Evolutionary conservation across 1,140 invertebrate genomes (phyloP).

Genomic region (Drosophila asahinai): DNA sequence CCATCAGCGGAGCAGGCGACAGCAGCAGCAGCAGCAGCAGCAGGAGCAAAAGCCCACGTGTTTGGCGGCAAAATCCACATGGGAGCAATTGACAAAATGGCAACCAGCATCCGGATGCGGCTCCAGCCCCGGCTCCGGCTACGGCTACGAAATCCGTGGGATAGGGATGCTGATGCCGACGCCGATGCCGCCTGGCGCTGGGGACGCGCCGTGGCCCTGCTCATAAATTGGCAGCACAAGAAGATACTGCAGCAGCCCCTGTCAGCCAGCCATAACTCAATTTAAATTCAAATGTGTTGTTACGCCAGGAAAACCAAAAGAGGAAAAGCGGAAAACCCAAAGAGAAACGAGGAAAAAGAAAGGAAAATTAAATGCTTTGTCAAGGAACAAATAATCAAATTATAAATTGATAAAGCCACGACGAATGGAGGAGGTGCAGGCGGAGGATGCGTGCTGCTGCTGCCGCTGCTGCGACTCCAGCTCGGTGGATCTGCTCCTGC

Average conservation of each 20-base stretch:
- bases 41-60: constrained; percentile 50
- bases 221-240: constrained; percentile 76
- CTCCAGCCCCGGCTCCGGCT: neutral
- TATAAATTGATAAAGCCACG: constrained; percentile 56
- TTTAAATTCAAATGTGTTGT: constrained; percentile 80
- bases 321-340: constrained; percentile 11
- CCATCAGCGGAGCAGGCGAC: constrained; percentile 18
- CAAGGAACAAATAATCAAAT: constrained; percentile 66
- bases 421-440: constrained; percentile 60
- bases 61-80: constrained; percentile 76
- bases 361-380: constrained; percentile 37
- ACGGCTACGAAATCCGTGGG: constrained; percentile 2
- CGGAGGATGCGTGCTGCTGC: constrained; percentile 57
- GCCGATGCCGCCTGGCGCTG: constrained; percentile 48
- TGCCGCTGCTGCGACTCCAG: constrained; percentile 57
- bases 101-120: constrained; percentile 47
- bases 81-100: constrained; percentile 83
- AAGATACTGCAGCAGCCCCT: constrained; percentile 42
- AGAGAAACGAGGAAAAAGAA: constrained; percentile 11
- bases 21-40: neutral
- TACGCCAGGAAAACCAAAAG: constrained; percentile 9
- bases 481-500: constrained; percentile 21
- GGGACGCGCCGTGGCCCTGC: constrained; percentile 57
- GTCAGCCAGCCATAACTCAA: constrained; percentile 70
- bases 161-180: constrained; percentile 5